Evolutionary conservation across 2,797 vertebrate genomes (phyloP), one percentile per base, ranked within the genome.

Genomic region (Chaetodon trifasciatus): DNA sequence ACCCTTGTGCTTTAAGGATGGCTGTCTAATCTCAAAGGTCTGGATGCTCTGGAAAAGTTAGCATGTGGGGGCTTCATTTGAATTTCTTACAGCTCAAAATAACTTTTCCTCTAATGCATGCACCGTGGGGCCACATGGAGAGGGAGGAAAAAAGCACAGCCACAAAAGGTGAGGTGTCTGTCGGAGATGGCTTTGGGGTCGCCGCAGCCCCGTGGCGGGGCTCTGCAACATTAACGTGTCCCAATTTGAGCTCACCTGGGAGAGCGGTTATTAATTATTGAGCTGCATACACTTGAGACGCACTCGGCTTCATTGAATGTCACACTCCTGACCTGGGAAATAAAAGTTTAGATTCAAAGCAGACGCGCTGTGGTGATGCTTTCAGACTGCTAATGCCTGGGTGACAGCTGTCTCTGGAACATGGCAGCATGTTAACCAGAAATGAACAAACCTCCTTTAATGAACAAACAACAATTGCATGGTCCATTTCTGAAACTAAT

Each of bases 261-360:
- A 97, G 95, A 96, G 94, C 86, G 92, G 95, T 95, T 96, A 97
- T 98, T 97, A 99, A 99, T 98, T 98, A 99, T 97, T 98, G 97
- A 97, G 96, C 95, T 94, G 95, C 93, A 93, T 96, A 95, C 96
- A 95, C 96, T 96, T 95, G 96, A 97, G 97, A 97, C 96, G 88
- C 94, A 95, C 94, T 96, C 96, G 94, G 96, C 96, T 87, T 85
- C 95, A 95, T 94, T 96, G 96, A 96, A 97, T 96, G 95, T 90
- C 91, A 91, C 86, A 96, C 94, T 96, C 82, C 96, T 97, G 97
- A 97, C 96, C 97, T 95, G 96, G 88, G 93, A 97, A 91, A 93
- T 89, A 88, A 96, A 97, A 96, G 96, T 96, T 96, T 95, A 93
- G 94, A 95, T 96, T 95, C 94, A 93, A 95, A 96, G 96, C 96